These are phyloP conservation scores for Triplophysa siluroides DNA, from an alignment of 2,113 vertebrate species.

Conservation along the genomic window DNA sequence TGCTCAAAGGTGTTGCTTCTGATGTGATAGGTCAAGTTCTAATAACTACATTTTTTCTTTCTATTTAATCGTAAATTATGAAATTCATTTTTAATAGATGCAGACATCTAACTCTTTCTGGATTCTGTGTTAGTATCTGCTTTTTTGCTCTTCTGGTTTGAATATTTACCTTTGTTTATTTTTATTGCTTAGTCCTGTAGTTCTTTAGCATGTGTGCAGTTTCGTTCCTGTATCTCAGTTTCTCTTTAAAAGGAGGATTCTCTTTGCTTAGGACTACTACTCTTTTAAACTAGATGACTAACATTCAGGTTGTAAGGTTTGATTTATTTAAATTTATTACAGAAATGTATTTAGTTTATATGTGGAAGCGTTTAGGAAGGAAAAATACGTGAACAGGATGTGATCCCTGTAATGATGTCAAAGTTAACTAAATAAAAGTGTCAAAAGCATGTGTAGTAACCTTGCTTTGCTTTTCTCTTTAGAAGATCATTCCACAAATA, in stretches of 20 bases:
- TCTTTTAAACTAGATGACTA: constrained; percentile 65
- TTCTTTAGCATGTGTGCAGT: constrained; percentile 62
- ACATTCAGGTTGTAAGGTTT: constrained; percentile 69
- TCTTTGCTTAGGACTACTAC: constrained; percentile 55
- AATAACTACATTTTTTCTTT: constrained; percentile 30
- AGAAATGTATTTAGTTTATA: too few species aligned
- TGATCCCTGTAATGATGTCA: constrained; percentile 77
- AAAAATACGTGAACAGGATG: constrained; percentile 53
- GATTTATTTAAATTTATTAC: too few species aligned
- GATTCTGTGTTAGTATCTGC: constrained; percentile 14
- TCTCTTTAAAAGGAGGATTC: constrained; percentile 47
- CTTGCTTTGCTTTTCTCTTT: background rate
- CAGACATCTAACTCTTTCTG: constrained; percentile 44
- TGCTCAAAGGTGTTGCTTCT: constrained; percentile 47
- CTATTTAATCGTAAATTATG: constrained; percentile 14
- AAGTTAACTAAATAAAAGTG: constrained; percentile 78
- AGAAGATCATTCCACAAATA: background rate
- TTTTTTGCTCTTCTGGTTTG: constrained; percentile 47
- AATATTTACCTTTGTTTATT: constrained; percentile 17
- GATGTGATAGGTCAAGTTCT: constrained; percentile 38
- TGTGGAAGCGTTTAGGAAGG: constrained; percentile 59
- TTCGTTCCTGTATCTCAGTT: constrained; percentile 47
- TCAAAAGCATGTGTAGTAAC: constrained; percentile 34
- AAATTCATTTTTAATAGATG: constrained; percentile 28
- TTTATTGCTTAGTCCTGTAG: constrained; percentile 45